These are phyloP conservation scores for Capromys pilorides DNA, from an alignment of 2,797 vertebrate genomes.

Conservation along the genomic window DNA sequence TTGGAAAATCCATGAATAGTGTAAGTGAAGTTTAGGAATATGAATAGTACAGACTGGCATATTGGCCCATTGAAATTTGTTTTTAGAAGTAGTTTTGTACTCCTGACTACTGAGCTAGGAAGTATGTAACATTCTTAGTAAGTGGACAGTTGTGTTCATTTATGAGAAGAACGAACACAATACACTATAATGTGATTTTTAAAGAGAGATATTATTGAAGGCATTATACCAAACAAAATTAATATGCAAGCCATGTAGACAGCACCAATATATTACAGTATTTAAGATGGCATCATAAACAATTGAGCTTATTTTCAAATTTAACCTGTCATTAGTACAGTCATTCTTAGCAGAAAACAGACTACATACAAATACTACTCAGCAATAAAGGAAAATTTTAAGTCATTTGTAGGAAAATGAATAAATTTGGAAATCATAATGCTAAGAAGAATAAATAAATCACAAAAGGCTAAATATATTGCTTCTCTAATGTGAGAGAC, in stretches of 20 bases:
- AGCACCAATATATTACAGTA: background rate
- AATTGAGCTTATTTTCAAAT: conserved; percentile 11
- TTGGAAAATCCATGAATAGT: background rate
- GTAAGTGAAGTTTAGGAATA: background rate
- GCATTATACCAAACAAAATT: conserved; percentile 43
- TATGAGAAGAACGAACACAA: background rate
- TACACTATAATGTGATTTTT: background rate
- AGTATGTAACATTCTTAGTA: conserved; percentile 22
- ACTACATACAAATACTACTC: background rate
- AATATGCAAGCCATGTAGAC: background rate
- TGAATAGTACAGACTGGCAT: background rate
- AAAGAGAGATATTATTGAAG: background rate
- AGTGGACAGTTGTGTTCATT: background rate
- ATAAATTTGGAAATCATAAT: background rate
- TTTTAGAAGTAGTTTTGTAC: conserved; percentile 26
- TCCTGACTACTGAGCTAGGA: conserved; percentile 29
- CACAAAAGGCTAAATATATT: background rate
- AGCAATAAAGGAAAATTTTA: background rate
- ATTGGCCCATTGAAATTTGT: background rate
- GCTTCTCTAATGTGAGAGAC: background rate
- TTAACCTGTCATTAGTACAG: background rate
- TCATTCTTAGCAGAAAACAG: background rate
- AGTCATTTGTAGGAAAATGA: background rate
- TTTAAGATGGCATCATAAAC: conserved; percentile 30
- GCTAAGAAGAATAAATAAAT: background rate